Percentiles rank a stretch among this genome's conserved stretches.
These are phyloP conservation scores for Carpatolechia fugitivella DNA, from an alignment of 2,888 invertebrate genomes.

Conservation along the genomic window DNA sequence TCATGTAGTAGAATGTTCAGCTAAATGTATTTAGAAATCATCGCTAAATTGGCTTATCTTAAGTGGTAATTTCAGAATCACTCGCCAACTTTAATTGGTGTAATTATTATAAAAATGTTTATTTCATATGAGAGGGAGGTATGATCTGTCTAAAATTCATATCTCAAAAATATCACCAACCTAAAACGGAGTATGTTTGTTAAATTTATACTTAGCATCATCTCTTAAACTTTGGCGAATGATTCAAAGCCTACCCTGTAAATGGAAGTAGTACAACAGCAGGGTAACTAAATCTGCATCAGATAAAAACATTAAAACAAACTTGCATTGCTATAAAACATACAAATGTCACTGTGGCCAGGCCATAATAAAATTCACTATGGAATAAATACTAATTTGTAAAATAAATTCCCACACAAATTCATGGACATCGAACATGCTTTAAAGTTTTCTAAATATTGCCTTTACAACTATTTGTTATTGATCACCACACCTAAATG, in stretches of 20 bases:
- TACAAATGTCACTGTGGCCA: constrained; percentile 58
- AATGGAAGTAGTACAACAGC: constrained; percentile 23
- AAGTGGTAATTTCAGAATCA: not conserved
- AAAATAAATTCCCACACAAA: constrained; percentile 50
- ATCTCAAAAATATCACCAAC: no score
- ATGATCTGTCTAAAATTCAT: no score
- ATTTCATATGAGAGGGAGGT: no score
- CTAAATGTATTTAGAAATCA: not conserved
- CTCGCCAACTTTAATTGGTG: not conserved
- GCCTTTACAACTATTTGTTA: constrained; percentile 70
- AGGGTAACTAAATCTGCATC: constrained; percentile 68
- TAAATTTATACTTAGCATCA: no score
- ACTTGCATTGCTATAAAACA: constrained; percentile 67
- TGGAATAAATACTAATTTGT: constrained; percentile 49
- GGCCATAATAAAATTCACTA: constrained; percentile 50
- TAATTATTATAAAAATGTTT: no score
- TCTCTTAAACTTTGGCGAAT: not conserved
- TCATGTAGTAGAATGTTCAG: constrained; percentile 7
- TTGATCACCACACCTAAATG: constrained; percentile 71
- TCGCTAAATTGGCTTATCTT: not conserved
- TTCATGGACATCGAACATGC: constrained; percentile 50
- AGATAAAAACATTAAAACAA: constrained; percentile 56
- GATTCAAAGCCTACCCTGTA: constrained; percentile 1
- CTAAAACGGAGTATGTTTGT: not conserved
- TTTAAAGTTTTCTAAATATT: constrained; percentile 64